phyloP scores from a whole-genome alignment of 2,888 invertebrate species.

The Palloptera scutellata region DNA sequence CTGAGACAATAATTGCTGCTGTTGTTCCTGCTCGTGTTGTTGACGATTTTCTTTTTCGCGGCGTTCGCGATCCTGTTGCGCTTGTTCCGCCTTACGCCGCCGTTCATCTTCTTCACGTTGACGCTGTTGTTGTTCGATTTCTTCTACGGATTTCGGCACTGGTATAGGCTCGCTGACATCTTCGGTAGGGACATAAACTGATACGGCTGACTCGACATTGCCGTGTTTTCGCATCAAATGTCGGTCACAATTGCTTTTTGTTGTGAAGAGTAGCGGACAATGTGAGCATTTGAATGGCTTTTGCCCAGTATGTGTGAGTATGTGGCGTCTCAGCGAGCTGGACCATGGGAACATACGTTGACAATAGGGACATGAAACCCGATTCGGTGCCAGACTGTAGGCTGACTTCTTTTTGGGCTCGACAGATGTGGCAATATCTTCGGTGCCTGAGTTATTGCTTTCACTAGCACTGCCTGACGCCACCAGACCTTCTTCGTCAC shows the following conservation, averaged over 20 bases:
- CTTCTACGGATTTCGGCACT: slow-evolving; percentile 59
- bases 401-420: slow-evolving; percentile 87
- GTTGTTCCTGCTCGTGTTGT: slow-evolving; percentile 41
- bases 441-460: slow-evolving; percentile 83
- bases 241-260: slow-evolving; percentile 96
- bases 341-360: slow-evolving; percentile 96
- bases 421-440: slow-evolving; percentile 67
- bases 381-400: slow-evolving; percentile 92
- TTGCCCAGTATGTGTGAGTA: slow-evolving; percentile 91
- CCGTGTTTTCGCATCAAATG: slow-evolving; percentile 90
- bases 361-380: slow-evolving; percentile 93
- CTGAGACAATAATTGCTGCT: slow-evolving; percentile 53
- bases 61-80: slow-evolving; percentile 46
- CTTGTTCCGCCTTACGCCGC: slow-evolving; percentile 49
- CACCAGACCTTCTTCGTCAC: slow-evolving; percentile 79
- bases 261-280: slow-evolving; percentile 92
- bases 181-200: slow-evolving; percentile 65
- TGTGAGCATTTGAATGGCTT: slow-evolving; percentile 96
- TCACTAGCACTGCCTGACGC: slow-evolving; percentile 82
- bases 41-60: slow-evolving; percentile 45
- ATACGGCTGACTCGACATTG: slow-evolving; percentile 65
- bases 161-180: slow-evolving; percentile 63
- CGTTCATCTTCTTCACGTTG: slow-evolving; percentile 49
- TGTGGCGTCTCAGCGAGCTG: slow-evolving; percentile 92
- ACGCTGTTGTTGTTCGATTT: slow-evolving; percentile 60